Evolutionary conservation across 2,113 vertebrate species (phyloP).

Genomic region (Dromiciops gliroides): DNA sequence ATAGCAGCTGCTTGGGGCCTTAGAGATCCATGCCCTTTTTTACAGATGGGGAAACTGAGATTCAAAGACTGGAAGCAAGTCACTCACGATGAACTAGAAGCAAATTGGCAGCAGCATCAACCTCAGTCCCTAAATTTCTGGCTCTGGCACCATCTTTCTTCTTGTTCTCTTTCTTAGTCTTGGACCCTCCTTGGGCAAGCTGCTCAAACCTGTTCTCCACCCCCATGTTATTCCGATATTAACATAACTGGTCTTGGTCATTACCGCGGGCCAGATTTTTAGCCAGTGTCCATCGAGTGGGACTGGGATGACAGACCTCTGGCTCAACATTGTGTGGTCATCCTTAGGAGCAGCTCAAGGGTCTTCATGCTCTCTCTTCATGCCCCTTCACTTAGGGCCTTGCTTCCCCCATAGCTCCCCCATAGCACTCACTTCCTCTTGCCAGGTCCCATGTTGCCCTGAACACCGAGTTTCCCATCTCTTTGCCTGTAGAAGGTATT

Average conservation of each 20-base stretch:
- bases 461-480: not conserved
- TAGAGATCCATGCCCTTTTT: not conserved
- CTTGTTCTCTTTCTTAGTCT: not conserved
- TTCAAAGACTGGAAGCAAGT: not conserved
- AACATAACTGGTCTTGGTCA: not conserved
- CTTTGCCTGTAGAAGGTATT: not conserved
- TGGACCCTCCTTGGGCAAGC: not conserved
- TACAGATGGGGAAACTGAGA: not conserved
- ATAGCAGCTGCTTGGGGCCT: no score
- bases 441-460: not conserved
- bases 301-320: not conserved
- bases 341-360: not conserved
- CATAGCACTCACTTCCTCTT: not conserved
- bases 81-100: not conserved
- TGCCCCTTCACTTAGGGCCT: slow-evolving; percentile 1
- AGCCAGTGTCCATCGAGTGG: not conserved
- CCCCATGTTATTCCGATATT: not conserved
- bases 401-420: not conserved
- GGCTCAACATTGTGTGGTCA: not conserved
- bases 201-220: not conserved
- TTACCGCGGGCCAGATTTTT: not conserved
- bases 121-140: slow-evolving; percentile 14
- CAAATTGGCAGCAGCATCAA: not conserved
- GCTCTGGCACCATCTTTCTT: slow-evolving; percentile 14
- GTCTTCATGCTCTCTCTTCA: slow-evolving; percentile 16